These are phyloP conservation scores for Haemorhous mexicanus DNA, from an alignment of 2,113 vertebrate genomes.

Conservation along the genomic window DNA sequence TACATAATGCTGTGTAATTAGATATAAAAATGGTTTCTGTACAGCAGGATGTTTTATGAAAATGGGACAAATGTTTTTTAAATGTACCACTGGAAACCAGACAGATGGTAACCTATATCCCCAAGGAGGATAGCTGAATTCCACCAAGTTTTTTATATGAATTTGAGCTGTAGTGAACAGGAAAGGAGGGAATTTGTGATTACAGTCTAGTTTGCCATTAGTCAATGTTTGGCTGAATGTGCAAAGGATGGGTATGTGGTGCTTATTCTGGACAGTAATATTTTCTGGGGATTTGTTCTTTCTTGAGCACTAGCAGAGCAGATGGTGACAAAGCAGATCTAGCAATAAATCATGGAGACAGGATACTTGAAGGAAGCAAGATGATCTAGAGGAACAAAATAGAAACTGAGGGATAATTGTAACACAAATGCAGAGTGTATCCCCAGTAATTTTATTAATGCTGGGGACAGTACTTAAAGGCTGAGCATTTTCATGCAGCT, in stretches of 20 bases:
- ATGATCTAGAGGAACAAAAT: neutral
- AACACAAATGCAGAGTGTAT: neutral
- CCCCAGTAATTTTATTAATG: neutral
- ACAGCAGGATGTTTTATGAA: constrained; percentile 45
- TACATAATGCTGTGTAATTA: constrained; percentile 54
- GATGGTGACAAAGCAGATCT: constrained; percentile 47
- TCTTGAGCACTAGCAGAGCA: constrained; percentile 42
- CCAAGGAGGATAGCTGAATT: constrained; percentile 53
- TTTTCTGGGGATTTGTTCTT: constrained; percentile 44
- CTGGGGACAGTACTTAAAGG: neutral
- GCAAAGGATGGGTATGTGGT: neutral
- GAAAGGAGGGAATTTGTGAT: constrained; percentile 53
- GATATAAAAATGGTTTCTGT: constrained; percentile 57
- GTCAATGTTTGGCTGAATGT: constrained; percentile 44
- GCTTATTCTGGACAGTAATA: constrained; percentile 35
- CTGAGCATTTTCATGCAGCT: neutral
- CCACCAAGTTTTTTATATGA: constrained; percentile 34
- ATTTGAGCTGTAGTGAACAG: constrained; percentile 44
- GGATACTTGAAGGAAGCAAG: constrained; percentile 8
- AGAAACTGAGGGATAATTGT: neutral
- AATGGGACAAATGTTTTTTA: constrained; percentile 58
- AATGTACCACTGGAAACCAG: constrained; percentile 54
- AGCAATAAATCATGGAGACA: constrained; percentile 43
- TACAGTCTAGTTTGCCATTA: neutral
- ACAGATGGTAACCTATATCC: constrained; percentile 55